Base-by-base conservation (phyloP, 2,797 vertebrate genomes). In the Hypotaenidia philippensis region DNA sequence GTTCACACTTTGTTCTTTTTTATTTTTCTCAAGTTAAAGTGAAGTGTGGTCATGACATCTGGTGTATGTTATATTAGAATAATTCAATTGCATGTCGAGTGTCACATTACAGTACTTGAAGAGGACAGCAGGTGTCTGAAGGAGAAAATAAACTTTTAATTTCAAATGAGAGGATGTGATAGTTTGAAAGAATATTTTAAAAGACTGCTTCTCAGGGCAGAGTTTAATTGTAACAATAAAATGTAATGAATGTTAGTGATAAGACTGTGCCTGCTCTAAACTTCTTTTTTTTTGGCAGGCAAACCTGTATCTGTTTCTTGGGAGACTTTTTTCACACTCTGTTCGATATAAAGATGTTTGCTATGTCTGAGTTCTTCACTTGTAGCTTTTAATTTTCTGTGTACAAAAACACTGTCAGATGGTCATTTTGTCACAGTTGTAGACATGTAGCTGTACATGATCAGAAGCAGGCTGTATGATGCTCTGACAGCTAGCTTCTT, bases 121-220 rank as follows among this genome's bases (percentile, higher is more conserved):
- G 94, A 94, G 95, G 97, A 97, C 96, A 97, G 95, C 94, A 97
- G 96, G 84, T 97, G 94, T 96, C 86, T 96, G 85, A 95, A 96
- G 70, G 71, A 95, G 92, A 95, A 94, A 96, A 96, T 97, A 95
- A 97, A 96, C 96, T 83, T 96, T 98, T 97, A 97, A 97, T 98
- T 89, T 96, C 87, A 95, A 92, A 77, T 97, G 83, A 97, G 95
- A 95, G 64, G 72, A 70, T 77, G 84, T 92, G 84, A 45, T 84
- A 71, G 69, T 81, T 96, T 83, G 88, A 83, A 91, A 77, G 87
- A 96, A 92, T 90, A 89, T 91, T 94, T 96, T 90, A 90, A 64
- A 95, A 90, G 34, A 68, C 71, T 90, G 45, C 49, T 87, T 94
- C 47, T 91, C 14, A 7, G 91, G 71, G 44, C 57, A 83, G 92